Percentiles rank a stretch among this genome's conserved stretches.
Evolutionary conservation across 2,113 vertebrate species (phyloP).

Genomic region (Lethenteron reissneri): DNA sequence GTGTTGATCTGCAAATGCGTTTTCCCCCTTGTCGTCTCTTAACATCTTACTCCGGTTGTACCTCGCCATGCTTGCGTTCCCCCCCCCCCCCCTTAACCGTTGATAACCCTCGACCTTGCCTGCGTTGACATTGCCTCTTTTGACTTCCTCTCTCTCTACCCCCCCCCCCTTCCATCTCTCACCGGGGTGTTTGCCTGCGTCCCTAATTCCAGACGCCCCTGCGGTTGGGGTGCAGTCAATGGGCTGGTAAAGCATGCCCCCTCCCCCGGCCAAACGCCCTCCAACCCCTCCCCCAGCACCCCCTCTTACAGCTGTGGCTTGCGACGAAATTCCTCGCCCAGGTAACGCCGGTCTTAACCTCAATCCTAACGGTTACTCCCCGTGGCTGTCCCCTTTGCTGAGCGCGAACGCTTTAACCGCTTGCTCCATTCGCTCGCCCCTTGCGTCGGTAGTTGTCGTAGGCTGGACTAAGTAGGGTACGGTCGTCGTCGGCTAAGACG

Average conservation of each 20-base stretch:
- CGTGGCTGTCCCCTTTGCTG: too few relatives aligned
- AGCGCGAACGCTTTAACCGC: too few relatives aligned
- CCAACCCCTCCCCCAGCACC: constrained; percentile 33
- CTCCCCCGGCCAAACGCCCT: constrained; percentile 71
- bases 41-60: too few relatives aligned
- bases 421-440: too few relatives aligned
- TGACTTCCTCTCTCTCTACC: constrained; percentile 14
- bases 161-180: constrained; percentile 16
- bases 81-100: too few relatives aligned
- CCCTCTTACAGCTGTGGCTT: constrained; percentile 83
- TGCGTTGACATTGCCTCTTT: constrained; percentile 20
- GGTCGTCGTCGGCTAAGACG: too few relatives aligned
- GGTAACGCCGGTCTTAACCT: constrained; percentile 33
- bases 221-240: constrained; percentile 78
- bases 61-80: too few relatives aligned
- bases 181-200: constrained; percentile 23
- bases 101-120: constrained; percentile 15
- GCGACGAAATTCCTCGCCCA: constrained; percentile 82
- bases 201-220: constrained; percentile 62
- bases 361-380: too few relatives aligned
- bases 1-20: constrained; percentile 5
- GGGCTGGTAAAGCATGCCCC: constrained; percentile 73
- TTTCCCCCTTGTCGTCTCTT: too few relatives aligned
- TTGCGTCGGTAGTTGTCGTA: too few relatives aligned
- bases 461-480: too few relatives aligned